phyloP scores from a whole-genome alignment of 2,888 invertebrate species.

The Gisinianus flammeolus region DNA sequence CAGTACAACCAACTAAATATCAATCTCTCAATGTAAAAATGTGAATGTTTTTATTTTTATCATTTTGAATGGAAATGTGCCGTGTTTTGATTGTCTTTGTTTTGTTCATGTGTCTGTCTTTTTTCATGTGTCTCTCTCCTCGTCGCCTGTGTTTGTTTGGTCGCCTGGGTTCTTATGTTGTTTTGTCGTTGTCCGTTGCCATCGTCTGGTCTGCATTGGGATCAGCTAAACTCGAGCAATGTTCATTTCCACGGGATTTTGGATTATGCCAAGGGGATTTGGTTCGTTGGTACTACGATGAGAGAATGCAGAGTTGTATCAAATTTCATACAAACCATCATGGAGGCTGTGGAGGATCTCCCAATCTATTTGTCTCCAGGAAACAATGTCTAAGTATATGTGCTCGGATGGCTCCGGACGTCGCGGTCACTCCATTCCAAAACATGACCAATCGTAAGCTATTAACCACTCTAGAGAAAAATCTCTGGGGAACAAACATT shows the following conservation, averaged over 20 bases:
- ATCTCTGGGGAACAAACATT: not conserved
- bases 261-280: conserved; percentile 60
- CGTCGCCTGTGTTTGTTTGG: not conserved
- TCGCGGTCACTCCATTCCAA: conserved; percentile 17
- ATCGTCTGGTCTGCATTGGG: too few species aligned
- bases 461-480: conserved; percentile 4
- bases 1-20: too few species aligned
- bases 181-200: too few species aligned
- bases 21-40: not conserved
- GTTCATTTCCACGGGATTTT: conserved; percentile 20
- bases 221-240: conserved; percentile 40
- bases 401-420: conserved; percentile 10
- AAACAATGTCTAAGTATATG: conserved; percentile 60
- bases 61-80: not conserved
- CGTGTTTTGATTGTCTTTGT: not conserved
- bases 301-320: conserved; percentile 62
- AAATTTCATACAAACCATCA: conserved; percentile 60
- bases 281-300: conserved; percentile 65
- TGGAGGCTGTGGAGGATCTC: conserved; percentile 65
- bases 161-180: not conserved
- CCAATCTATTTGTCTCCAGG: conserved; percentile 63
- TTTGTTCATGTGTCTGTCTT: not conserved
- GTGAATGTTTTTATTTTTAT: not conserved
- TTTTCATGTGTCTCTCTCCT: not conserved
- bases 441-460: conserved; percentile 27